Conservation (phyloP, 2,888 invertebrate species). For the Fragum sueziense region DNA sequence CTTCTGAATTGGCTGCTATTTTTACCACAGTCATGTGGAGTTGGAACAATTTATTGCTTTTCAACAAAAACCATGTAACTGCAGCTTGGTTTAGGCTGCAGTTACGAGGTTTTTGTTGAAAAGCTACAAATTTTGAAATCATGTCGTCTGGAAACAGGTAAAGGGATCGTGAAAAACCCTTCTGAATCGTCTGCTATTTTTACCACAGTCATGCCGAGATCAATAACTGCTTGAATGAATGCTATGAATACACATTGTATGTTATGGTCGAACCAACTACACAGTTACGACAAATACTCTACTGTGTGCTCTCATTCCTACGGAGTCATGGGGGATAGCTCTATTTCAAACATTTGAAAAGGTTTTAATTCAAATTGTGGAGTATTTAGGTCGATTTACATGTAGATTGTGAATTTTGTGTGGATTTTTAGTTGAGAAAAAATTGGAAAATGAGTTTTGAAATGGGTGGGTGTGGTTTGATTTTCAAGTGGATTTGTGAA, state of each 20-base stretch:
- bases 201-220: constrained; percentile 6
- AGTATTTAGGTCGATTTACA: neutral
- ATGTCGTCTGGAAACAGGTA: too few relatives aligned
- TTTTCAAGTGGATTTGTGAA: constrained; percentile 10
- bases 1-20: constrained; percentile 18
- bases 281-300: constrained; percentile 28
- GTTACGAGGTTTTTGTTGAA: too few relatives aligned
- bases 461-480: constrained; percentile 16
- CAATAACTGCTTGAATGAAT: constrained; percentile 28
- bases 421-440: neutral
- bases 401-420: neutral
- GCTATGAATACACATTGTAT: constrained; percentile 25
- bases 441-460: neutral
- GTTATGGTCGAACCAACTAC: constrained; percentile 14
- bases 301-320: constrained; percentile 6
- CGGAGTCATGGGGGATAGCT: constrained; percentile 19
- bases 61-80: too few relatives aligned
- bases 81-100: too few relatives aligned
- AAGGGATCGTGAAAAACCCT: neutral
- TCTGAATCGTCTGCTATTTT: constrained; percentile 20
- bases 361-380: neutral
- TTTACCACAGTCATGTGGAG: constrained; percentile 1
- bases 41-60: too few relatives aligned
- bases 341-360: constrained; percentile 17
- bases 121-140: too few relatives aligned